Evolutionary conservation across 2,797 vertebrate genomes (phyloP).

Genomic region (Linurgus olivaceus): DNA sequence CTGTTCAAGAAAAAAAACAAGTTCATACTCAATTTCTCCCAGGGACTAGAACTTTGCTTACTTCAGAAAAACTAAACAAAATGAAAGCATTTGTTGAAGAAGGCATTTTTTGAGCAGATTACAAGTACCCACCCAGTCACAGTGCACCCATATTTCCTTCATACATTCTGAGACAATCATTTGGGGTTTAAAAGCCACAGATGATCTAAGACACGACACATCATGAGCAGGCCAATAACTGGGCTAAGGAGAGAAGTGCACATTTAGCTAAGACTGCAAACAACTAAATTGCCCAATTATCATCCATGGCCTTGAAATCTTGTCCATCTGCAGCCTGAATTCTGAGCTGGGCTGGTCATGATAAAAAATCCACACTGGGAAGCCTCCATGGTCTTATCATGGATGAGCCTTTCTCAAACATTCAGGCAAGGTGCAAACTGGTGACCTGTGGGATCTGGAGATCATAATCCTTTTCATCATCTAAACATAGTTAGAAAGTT

Average conservation of each 20-base stretch:
- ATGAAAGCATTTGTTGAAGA: not conserved
- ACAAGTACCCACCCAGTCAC: not conserved
- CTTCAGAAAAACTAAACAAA: not conserved
- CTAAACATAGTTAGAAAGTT: not conserved
- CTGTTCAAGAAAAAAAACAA: constrained; percentile 69
- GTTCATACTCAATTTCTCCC: not conserved
- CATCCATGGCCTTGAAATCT: not conserved
- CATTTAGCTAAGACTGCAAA: not conserved
- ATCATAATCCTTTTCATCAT: not conserved
- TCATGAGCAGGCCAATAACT: not conserved
- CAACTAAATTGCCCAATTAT: not conserved
- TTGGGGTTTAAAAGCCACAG: not conserved
- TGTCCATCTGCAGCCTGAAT: not conserved
- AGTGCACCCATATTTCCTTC: not conserved
- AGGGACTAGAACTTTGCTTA: not conserved
- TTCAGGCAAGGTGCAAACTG: not conserved
- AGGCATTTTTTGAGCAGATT: not conserved
- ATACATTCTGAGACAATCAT: not conserved
- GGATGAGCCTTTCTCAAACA: not conserved
- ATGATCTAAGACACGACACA: not conserved
- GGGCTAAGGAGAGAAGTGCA: not conserved
- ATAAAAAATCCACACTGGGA: not conserved
- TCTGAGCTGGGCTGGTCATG: not conserved
- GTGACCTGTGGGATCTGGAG: not conserved
- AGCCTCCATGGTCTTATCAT: not conserved